These are phyloP conservation scores for Ctenopoma multispine DNA, from an alignment of 2,797 vertebrate genomes.

Conservation along the genomic window DNA sequence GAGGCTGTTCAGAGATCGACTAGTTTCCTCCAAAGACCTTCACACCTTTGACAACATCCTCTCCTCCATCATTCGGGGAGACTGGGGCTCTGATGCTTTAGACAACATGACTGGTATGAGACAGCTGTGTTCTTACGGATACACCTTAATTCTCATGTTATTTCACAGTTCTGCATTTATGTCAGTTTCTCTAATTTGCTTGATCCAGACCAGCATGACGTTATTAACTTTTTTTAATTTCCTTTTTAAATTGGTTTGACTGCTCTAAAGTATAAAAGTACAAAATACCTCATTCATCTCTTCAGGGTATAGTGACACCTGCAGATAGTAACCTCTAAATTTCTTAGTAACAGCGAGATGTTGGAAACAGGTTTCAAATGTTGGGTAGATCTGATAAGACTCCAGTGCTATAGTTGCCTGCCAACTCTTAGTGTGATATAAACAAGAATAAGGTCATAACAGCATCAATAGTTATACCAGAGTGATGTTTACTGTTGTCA, in stretches of 20 bases:
- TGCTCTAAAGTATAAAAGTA: too few relatives aligned
- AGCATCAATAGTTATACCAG: neutral
- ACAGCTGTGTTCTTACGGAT: neutral
- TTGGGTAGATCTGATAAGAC: neutral
- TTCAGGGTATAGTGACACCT: neutral
- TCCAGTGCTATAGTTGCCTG: neutral
- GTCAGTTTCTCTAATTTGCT: neutral
- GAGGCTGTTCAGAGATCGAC: constrained; percentile 93
- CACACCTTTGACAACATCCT: constrained; percentile 93
- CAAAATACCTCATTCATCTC: constrained; percentile 8
- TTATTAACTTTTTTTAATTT: too few relatives aligned
- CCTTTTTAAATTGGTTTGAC: constrained; percentile 4
- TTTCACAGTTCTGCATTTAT: neutral
- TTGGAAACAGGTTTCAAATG: constrained; percentile 3
- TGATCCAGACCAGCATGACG: constrained; percentile 25
- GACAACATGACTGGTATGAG: constrained; percentile 91
- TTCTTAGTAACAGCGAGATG: constrained; percentile 7
- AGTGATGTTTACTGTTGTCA: neutral
- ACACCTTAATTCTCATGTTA: neutral
- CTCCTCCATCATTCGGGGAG: constrained; percentile 89
- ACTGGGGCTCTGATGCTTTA: constrained; percentile 92
- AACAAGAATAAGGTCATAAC: neutral
- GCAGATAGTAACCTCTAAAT: neutral
- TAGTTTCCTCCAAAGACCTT: constrained; percentile 90
- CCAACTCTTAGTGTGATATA: neutral